Base-by-base conservation (phyloP, 2,888 invertebrate species). In the Nomada lathburiana region DNA sequence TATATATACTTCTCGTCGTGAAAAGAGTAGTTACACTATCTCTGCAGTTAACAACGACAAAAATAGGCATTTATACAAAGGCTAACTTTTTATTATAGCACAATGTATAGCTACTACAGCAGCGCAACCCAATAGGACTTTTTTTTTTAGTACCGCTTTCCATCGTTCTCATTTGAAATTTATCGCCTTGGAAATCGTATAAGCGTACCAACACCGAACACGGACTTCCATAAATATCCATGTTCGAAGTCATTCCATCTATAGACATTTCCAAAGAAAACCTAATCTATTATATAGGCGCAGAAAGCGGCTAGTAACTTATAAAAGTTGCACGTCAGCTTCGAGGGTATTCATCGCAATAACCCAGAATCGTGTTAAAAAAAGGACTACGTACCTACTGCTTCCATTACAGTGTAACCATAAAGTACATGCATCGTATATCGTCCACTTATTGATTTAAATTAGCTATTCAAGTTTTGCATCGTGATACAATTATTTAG, bases 271-370 rank as follows among this genome's bases (percentile, higher is more conserved):
- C 78, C 65, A 84, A 81, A 84, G 76, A 71, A 81, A 85, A 59
- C 71, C 55, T 76, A 85, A 89, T 87, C 83, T 79, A 82, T 84
- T 77, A 76, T 80, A 82, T 80, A 69, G 80, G 82, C 82, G 76
- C 80, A 80, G 76, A 73, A 83, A 85, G 82, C 81, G 76, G 80
- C 67, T 88, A 85, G 84, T 89, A n/a, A n/a, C n/a, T n/a, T n/a
- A n/a, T n/a, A 77, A 88, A 88, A 86, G 76, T 87, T 90, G 77
- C 80, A 89, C 86, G 62, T 76, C 68, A 82, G 79, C 80, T 83
- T 67, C 76, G 73, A 77, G 36, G 55, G 72, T 76, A 77, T 81
- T 70, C 71, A 70, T 84, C 82, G 63, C 74, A 73, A 72, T 88
- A 85, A 88, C 88, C 88, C 82, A 86, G 81, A 89, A 85, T 85